A percentile compares a stretch with the other conserved stretches of the same genome.
Evolutionary conservation across 2,797 vertebrate species (phyloP).

Genomic region (Ataeniobius toweri): DNA sequence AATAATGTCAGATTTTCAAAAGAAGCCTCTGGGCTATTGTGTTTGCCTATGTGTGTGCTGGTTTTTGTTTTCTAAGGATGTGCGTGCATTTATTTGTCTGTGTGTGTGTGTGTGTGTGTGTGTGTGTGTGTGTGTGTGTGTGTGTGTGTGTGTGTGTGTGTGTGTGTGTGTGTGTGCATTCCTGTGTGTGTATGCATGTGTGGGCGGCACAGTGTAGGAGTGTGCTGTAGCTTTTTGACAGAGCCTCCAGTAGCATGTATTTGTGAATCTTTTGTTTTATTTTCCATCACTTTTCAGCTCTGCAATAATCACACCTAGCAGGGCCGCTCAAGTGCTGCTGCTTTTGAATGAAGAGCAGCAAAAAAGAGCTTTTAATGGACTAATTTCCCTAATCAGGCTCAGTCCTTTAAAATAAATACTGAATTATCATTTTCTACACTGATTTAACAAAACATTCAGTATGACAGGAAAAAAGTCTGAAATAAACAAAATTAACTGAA

Average conservation of each 20-base stretch:
- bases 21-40: conserved; percentile 68
- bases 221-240: conserved; percentile 76
- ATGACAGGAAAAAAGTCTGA: neutral
- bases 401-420: neutral
- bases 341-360: conserved; percentile 46
- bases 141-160: conserved; percentile 54
- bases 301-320: conserved; percentile 58
- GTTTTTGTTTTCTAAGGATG: conserved; percentile 27
- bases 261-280: conserved; percentile 77
- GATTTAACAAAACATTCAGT: neutral
- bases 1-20: conserved; percentile 57
- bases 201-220: conserved; percentile 74
- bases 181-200: conserved; percentile 40
- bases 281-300: conserved; percentile 65
- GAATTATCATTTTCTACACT: neutral
- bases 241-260: conserved; percentile 76
- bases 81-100: conserved; percentile 40
- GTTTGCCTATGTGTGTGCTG: conserved; percentile 45
- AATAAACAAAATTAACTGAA: neutral
- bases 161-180: conserved; percentile 40
- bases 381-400: conserved; percentile 18
- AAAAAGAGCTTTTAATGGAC: conserved; percentile 35
- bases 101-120: conserved; percentile 52
- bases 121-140: conserved; percentile 41
- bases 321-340: conserved; percentile 42